Evolutionary conservation across 37 sponge, comb jelly and placozoan species (phyloP).

Genomic region (Ianthella basta): DNA sequence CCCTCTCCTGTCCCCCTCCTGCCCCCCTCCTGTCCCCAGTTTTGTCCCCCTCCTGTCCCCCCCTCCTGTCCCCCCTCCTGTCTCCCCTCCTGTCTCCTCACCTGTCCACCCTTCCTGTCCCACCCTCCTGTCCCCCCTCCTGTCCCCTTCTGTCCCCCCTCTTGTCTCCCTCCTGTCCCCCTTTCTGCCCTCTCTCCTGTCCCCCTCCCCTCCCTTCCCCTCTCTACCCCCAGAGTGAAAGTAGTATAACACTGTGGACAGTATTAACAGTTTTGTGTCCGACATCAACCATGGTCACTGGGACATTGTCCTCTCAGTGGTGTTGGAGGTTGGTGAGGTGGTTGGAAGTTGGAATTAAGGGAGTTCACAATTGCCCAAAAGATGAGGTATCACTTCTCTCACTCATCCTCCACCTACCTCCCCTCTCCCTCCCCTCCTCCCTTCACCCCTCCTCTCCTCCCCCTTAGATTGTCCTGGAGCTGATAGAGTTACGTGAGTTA

Average conservation of each 20-base stretch:
- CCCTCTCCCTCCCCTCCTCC: no score
- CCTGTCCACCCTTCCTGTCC: background rate
- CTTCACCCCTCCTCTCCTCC: background rate
- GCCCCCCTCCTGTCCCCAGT: conserved; percentile 6
- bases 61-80: background rate
- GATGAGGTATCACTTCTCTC: no score
- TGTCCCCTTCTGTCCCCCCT: no score
- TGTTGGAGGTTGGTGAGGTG: conserved; percentile 31
- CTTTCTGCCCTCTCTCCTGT: no score
- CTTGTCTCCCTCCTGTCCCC: no score
- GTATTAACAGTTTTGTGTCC: conserved; percentile 93
- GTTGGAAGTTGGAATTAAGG: no score
- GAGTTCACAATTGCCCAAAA: no score
- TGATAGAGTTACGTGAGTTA: conserved; percentile 96
- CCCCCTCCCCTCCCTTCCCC: background rate
- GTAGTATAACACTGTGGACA: conserved; percentile 95
- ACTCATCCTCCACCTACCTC: no score
- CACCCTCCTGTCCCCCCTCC: background rate
- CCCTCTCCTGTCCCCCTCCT: background rate
- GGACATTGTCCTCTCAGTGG: conserved; percentile 89
- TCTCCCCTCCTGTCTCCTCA: background rate
- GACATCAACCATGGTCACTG: conserved; percentile 99
- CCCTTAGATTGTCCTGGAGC: conserved; percentile 89
- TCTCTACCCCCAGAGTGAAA: conserved; percentile 69
- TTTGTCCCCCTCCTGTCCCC: background rate